These are phyloP conservation scores for Peromyscus nudipes DNA, from an alignment of 2,797 vertebrate species.

Conservation along the genomic window DNA sequence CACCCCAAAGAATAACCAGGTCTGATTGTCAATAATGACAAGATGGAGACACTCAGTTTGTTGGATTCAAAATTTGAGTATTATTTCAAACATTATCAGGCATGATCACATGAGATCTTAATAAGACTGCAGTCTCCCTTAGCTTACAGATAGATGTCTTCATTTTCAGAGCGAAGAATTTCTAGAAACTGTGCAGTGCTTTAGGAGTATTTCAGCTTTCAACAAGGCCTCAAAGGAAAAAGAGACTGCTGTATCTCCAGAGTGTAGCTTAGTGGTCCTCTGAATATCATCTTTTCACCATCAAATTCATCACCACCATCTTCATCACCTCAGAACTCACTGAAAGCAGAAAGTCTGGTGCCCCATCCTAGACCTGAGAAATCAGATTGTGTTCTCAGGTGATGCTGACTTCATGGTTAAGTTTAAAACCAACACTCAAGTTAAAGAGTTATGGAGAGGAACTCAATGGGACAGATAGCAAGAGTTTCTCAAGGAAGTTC, in stretches of 20 bases:
- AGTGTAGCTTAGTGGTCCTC: background rate
- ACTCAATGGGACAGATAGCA: background rate
- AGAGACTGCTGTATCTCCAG: background rate
- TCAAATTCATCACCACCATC: background rate
- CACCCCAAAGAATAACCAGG: background rate
- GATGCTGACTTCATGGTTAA: background rate
- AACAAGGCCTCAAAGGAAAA: background rate
- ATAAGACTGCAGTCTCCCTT: background rate
- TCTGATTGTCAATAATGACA: background rate
- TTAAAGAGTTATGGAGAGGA: background rate
- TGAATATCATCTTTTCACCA: background rate
- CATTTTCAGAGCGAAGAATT: background rate
- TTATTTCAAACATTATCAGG: slow-evolving; percentile 61
- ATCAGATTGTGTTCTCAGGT: background rate
- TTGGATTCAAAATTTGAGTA: slow-evolving; percentile 12
- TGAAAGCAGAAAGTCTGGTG: background rate
- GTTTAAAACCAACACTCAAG: background rate
- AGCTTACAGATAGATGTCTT: slow-evolving; percentile 15
- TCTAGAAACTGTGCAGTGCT: background rate
- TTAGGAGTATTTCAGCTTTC: background rate
- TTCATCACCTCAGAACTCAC: background rate
- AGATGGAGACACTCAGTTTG: slow-evolving; percentile 23
- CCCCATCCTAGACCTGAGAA: background rate
- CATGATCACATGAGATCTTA: background rate
- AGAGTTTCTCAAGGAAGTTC: slow-evolving; percentile 30